Evolutionary conservation across 2,113 vertebrate genomes (phyloP), one percentile per base, ranked within the genome.

Genomic region (Myodes glareolus): DNA sequence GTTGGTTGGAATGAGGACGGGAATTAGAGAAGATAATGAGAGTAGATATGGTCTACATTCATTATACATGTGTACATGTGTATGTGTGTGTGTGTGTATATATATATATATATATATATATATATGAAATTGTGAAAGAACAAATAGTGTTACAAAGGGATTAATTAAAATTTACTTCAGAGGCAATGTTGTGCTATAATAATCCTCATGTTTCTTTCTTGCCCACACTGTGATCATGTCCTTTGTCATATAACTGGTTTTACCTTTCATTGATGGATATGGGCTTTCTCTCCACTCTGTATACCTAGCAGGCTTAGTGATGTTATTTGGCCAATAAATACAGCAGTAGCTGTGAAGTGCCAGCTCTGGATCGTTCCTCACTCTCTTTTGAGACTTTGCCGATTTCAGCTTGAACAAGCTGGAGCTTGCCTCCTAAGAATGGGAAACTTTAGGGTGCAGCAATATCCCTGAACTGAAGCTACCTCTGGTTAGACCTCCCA

Each of bases 341-440:
- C 55, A 70, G 50, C 78, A 94, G 75, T 90, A 87, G 29, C 61
- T 45, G 29, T 9, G 33, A 84, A 65, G 29, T 67, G 4, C 19
- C n/a, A 36, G 58, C 82, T 76, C 72, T 12, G 10, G 33, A 87
- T 13, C 5, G 94, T 93, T 86, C 21, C 91, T 94, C 29, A 4
- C 21, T 94, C 33, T 87, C 63, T 90, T 88, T 65, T 92, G 73
- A 76, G 84, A 78, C 3, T 58, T 55, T 76, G 76, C 88, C 88
- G 19, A 0, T 10, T n/a, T 81, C 10, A 58, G 23, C 31, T 61
- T 61, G 45, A 97, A 84, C 90, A 90, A 77, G 90, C 50, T 42
- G 47, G 17, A 39, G 42, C 80, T 17, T 14, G 80, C 25, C 50
- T 45, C 45, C 39, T 85, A 45, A 19, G 61, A 39, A 29, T 27